Conservation (phyloP, 2,113 vertebrate genomes). For the Hylia prasina region DNA sequence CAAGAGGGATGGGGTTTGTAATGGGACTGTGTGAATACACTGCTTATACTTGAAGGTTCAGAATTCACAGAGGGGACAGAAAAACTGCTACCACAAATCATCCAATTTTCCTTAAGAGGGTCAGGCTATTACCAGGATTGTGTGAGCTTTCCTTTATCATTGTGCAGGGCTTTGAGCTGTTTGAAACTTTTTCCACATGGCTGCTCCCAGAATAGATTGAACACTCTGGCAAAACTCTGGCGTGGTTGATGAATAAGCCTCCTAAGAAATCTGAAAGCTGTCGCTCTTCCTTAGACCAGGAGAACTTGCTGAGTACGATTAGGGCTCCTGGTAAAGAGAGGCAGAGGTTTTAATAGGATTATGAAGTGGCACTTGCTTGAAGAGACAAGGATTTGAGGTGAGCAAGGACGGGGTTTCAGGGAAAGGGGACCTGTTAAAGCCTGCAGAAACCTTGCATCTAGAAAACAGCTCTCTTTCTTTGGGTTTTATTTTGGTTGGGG, state of each 20-base stretch:
- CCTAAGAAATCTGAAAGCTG: slow-evolving; percentile 53
- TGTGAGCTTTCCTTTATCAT: slow-evolving; percentile 62
- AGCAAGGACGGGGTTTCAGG: neutral
- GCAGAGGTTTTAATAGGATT: slow-evolving; percentile 58
- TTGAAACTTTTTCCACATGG: slow-evolving; percentile 60
- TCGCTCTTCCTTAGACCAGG: neutral
- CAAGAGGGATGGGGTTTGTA: neutral
- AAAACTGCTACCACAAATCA: slow-evolving; percentile 62
- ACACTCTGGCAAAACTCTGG: slow-evolving; percentile 21
- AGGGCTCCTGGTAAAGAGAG: slow-evolving; percentile 27
- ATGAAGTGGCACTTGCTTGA: slow-evolving; percentile 23
- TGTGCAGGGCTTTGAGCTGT: slow-evolving; percentile 46
- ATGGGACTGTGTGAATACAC: neutral
- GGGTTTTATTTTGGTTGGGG: neutral
- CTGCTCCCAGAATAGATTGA: slow-evolving; percentile 53
- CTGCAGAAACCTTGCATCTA: neutral
- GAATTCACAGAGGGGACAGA: slow-evolving; percentile 27
- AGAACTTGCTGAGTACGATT: slow-evolving; percentile 8
- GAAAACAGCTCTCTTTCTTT: neutral
- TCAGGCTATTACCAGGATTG: slow-evolving; percentile 63
- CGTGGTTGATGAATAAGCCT: slow-evolving; percentile 41
- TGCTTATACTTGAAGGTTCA: slow-evolving; percentile 9
- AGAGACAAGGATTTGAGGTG: slow-evolving; percentile 6
- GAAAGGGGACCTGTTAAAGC: neutral
- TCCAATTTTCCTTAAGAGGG: slow-evolving; percentile 65